Base-by-base conservation (phyloP, 2,888 invertebrate species). In the Galerucella pusilla region DNA sequence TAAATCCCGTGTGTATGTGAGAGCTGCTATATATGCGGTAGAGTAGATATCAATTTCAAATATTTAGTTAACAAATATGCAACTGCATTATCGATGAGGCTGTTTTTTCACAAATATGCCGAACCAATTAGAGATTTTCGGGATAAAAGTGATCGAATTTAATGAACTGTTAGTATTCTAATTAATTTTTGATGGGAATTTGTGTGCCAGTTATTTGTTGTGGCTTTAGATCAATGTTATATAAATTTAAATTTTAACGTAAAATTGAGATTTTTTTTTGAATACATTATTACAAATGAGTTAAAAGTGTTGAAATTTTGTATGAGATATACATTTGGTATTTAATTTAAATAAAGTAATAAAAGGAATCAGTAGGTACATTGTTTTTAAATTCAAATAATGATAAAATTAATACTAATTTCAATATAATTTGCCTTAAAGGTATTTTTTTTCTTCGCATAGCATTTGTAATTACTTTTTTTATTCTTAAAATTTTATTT, bases 41-140 rank as follows among this genome's bases (percentile, higher is more conserved):
- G 42, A 42, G 45, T 45, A 65, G 35, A 64, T 54, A 73, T 69
- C 71, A 71, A 61, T 65, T 52, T 72, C 75, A 73, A 73, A 75
- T 75, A 75, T 75, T 75, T 73, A 61, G 16, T 66, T 69, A 59
- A 59, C 69, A 75, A 75, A 75, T 72, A 71, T 73, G 60, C 65
- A 46, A 35, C 57, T 75, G 69, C 73, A 75, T 73, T 75, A 75
- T 75, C 59, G 73, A 75, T 70, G 75, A 63, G 61, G 69, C 9
- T 61, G 64, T 75, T 75, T 75, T 20, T 73, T 71, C 49, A 61
- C 66, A 72, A 60, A 69, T 70, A 69, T 42, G 54, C 65, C 46
- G 66, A 75, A 75, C 68, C 75, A 69, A 65, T 69, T 72, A 68
- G 61, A 59, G 61, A 25, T 66, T 16, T 20, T 45, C 25, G 16